Evolutionary conservation across 1,140 invertebrate species (phyloP).

Genomic region (Glomeris maerens): DNA sequence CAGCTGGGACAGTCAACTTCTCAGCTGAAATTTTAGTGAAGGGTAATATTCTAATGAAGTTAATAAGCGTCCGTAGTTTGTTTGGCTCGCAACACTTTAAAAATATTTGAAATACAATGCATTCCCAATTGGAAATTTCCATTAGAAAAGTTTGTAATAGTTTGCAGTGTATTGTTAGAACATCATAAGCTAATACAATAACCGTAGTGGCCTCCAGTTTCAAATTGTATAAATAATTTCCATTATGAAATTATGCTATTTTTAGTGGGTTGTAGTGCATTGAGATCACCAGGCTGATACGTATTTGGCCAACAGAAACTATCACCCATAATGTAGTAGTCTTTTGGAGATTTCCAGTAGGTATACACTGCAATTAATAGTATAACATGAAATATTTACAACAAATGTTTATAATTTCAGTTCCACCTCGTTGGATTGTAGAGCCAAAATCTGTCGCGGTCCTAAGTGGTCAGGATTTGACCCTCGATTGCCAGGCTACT

Average conservation of each 20-base stretch:
- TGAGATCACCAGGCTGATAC: no score
- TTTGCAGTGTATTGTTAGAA: background rate
- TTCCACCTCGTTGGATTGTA: conserved; percentile 8
- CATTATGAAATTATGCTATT: background rate
- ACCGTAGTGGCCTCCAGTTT: background rate
- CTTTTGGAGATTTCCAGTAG: background rate
- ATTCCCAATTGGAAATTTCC: background rate
- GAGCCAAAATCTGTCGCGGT: background rate
- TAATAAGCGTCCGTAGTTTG: background rate
- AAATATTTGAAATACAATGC: background rate
- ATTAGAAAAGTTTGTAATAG: background rate
- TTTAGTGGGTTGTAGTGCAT: no score
- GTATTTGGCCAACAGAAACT: background rate
- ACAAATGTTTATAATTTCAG: conserved; percentile 3
- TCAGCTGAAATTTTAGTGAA: background rate
- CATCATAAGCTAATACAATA: background rate
- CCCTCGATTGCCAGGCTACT: conserved; percentile 88
- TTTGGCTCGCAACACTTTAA: background rate
- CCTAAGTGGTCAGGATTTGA: conserved; percentile 66
- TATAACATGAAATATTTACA: background rate
- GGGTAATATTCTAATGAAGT: background rate
- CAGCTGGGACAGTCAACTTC: background rate
- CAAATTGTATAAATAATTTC: background rate
- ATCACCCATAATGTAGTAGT: background rate
- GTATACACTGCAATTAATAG: background rate